Conservation (phyloP, 23 tunicate genomes). For the Trididemnum miniatum region DNA sequence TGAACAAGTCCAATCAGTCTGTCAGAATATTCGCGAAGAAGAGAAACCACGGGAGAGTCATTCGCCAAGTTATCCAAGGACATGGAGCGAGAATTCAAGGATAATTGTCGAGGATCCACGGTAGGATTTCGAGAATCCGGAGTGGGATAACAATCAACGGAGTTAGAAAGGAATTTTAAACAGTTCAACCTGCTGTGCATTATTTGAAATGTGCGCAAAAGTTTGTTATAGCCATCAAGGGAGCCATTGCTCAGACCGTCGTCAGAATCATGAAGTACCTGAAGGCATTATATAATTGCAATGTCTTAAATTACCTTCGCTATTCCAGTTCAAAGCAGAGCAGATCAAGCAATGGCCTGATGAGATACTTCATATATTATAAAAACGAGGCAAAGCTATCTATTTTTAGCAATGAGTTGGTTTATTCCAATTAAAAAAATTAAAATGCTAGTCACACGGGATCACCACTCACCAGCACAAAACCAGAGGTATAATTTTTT, state of each 20-base stretch:
- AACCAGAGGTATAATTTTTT: too few species aligned
- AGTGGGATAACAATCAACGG: slow-evolving; percentile 1
- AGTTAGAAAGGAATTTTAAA: not conserved
- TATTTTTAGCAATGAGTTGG: too few species aligned
- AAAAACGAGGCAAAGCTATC: too few species aligned
- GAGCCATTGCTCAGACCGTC: slow-evolving; percentile 21
- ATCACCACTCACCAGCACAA: not conserved
- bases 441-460: not conserved
- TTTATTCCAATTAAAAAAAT: not conserved
- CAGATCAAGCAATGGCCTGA: too few species aligned
- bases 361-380: too few species aligned
- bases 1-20: slow-evolving; percentile 43
- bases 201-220: slow-evolving; percentile 23
- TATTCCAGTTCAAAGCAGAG: too few species aligned
- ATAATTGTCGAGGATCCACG: not conserved
- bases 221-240: slow-evolving; percentile 4
- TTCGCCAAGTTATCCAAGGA: slow-evolving; percentile 29
- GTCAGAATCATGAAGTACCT: not conserved
- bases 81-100: slow-evolving; percentile 7
- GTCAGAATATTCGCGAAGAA: slow-evolving; percentile 68
- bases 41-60: slow-evolving; percentile 43
- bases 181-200: slow-evolving; percentile 11
- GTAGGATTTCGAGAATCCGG: too few species aligned
- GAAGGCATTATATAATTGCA: too few species aligned
- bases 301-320: too few species aligned